Evolutionary conservation across 92 coral and sea anemone species (phyloP), one percentile per base, ranked within the genome.

Genomic region (Palythoa grandiflora): DNA sequence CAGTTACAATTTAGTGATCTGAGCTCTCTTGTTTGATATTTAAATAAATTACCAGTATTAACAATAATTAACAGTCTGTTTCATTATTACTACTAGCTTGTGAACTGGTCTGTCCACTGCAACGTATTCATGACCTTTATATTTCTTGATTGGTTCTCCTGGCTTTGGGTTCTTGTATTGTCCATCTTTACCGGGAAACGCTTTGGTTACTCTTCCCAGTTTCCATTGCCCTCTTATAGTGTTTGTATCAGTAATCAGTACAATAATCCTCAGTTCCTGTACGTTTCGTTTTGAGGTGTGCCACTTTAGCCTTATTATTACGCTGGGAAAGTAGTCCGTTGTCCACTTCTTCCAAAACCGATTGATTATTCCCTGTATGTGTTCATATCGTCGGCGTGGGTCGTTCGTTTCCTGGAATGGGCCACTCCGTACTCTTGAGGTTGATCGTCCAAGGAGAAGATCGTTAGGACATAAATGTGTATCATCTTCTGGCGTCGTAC

Each of bases 401-500:
- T 54, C 9, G 16, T 54, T 54, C 60, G 12, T 54, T 6, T 52
- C 38, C 36, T 38, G 13, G 40, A 86, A 86, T 7, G 87, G 81
- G 28, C 89, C 89, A 66, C 61, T 81, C 2, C 83, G 88, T 11
- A 79, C 57, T 39, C 51, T 77, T 11, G 87, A 63, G 37, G 92
- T 89, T 14, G 86, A 77, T 84, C 89, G 71, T 44, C 86, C 89
- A 48, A 85, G 79, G 63, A 77, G 75, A 20, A 89, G 50, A 5
- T 89, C 28, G 28, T 28, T 28, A 28, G 28, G 28, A 28, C 28
- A 28, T 28, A 28, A 28, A 28, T 28, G 0, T 11, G 51, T 85
- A 14, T 73, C 85, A 50, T 85, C 89, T 39, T 89, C 92, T 3
- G 92, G 89, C 72, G 16, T 60, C 14, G 72, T 84, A 13, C 79